Conservation (phyloP, 2,888 invertebrate genomes). For the Ectropis crepuscularia region DNA sequence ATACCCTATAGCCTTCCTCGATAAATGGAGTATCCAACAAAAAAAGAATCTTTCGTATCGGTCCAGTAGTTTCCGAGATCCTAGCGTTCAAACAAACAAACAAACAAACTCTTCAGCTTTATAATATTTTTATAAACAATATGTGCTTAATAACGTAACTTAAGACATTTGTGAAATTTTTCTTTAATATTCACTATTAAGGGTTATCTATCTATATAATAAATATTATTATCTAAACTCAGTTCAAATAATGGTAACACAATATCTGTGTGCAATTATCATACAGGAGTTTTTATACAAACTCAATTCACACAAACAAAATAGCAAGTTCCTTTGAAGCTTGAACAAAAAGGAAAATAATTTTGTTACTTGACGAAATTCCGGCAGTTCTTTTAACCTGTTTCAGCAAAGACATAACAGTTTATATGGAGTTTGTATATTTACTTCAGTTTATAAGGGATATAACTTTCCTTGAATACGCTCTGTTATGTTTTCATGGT, state of each 20-base stretch:
- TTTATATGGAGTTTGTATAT: constrained; percentile 26
- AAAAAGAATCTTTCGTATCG: no score
- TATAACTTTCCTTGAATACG: constrained; percentile 19
- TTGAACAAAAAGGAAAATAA: constrained; percentile 33
- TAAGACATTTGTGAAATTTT: no score
- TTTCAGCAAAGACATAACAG: constrained; percentile 21
- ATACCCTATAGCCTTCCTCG: no score
- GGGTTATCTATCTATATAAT: no score
- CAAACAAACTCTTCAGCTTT: no score
- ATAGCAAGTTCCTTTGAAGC: constrained; percentile 35
- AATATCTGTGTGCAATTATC: constrained; percentile 29
- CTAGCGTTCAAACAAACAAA: no score
- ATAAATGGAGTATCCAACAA: no score
- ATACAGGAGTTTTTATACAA: constrained; percentile 29
- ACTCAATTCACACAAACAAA: constrained; percentile 37
- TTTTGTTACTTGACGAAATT: constrained; percentile 24
- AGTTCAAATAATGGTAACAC: neutral
- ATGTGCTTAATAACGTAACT: no score
- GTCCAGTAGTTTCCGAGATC: no score
- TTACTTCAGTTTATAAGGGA: constrained; percentile 23
- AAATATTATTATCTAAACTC: neutral
- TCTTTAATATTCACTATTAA: no score
- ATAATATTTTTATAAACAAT: no score
- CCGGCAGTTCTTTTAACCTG: constrained; percentile 13
- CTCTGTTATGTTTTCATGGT: constrained; percentile 16